Conservation (phyloP, 2,797 vertebrate genomes). For the Melanotaenia nigrans region DNA sequence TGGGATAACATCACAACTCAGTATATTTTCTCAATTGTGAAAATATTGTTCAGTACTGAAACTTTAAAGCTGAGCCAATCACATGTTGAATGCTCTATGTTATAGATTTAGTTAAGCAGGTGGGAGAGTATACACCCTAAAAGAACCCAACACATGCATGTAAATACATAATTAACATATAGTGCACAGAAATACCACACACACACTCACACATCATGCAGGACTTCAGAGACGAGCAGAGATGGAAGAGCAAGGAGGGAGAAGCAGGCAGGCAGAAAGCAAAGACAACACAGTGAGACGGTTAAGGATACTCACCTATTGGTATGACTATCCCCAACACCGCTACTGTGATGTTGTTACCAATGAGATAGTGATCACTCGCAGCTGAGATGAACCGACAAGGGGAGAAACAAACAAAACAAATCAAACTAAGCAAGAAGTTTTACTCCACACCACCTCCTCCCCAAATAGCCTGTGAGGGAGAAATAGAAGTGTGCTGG, state of each 20-base stretch:
- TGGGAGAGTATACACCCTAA: conserved; percentile 5
- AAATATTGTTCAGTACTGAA: conserved; percentile 20
- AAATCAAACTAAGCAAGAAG: conserved; percentile 28
- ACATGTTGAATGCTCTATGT: conserved; percentile 8
- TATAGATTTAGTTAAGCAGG: conserved; percentile 24
- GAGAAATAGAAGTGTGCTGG: conserved; percentile 15
- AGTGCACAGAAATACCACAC: conserved; percentile 8
- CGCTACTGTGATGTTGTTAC: conserved; percentile 93
- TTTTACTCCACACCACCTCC: not conserved
- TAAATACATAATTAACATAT: not conserved
- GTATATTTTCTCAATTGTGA: conserved; percentile 10
- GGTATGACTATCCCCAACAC: conserved; percentile 94
- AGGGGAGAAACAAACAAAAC: conserved; percentile 6
- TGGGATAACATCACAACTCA: conserved; percentile 27
- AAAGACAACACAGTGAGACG: conserved; percentile 40
- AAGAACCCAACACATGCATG: conserved; percentile 14
- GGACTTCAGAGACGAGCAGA: conserved; percentile 42
- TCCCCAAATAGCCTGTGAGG: conserved; percentile 10
- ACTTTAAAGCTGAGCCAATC: conserved; percentile 1
- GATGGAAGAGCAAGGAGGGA: conserved; percentile 61
- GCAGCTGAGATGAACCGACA: conserved; percentile 82
- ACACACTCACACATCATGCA: conserved; percentile 45
- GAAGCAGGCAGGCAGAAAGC: conserved; percentile 62
- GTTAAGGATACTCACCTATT: conserved; percentile 87
- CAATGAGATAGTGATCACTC: conserved; percentile 88